Evolutionary conservation across 2,888 invertebrate genomes (phyloP), one percentile per base, ranked within the genome.

Genomic region (Hypselothyrea guttata): DNA sequence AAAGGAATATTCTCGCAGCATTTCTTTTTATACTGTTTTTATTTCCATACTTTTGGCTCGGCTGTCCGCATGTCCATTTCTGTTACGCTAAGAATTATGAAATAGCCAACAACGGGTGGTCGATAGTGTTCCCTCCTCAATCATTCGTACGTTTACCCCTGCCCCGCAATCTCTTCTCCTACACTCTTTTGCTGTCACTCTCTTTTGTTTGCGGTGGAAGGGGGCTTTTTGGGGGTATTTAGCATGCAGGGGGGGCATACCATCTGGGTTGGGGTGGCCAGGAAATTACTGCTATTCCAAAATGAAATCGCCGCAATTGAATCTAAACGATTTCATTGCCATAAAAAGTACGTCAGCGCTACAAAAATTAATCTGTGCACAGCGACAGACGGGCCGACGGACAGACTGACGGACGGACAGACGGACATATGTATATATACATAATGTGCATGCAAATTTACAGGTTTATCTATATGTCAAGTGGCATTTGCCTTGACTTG

Each of bases 241-340:
- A 30, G 7, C 58, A 35, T 48, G 34, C 48, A 41, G 54, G 40
- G 33, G n/a, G 11, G 34, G 13, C 16, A 44, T 37, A 30, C 45
- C 45, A 52, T 56, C 47, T 57, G 53, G 58, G 16, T 40, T 63
- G 49, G 71, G 71, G 71, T 75, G 64, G 79, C 65, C 76, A 83
- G 83, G 74, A 79, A 79, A 79, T 83, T 83, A 76, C 78, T 69
- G 74, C 59, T 65, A 69, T 79, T 79, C 76, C 76, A 79, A 79
- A 83, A 83, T 83, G 74, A 83, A 78, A 78, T 78, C 79, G 83
- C 78, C 61, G 60, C 83, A 79, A 83, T 79, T 79, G 78, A 79
- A 79, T 83, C 65, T 76, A 79, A 83, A 79, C 81, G 81, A 74
- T 76, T 81, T 85, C 79, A 81, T 85, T 81, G 85, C 85, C 79